These are phyloP conservation scores for Pantala flavescens DNA, from an alignment of 1,140 invertebrate genomes.

Conservation along the genomic window DNA sequence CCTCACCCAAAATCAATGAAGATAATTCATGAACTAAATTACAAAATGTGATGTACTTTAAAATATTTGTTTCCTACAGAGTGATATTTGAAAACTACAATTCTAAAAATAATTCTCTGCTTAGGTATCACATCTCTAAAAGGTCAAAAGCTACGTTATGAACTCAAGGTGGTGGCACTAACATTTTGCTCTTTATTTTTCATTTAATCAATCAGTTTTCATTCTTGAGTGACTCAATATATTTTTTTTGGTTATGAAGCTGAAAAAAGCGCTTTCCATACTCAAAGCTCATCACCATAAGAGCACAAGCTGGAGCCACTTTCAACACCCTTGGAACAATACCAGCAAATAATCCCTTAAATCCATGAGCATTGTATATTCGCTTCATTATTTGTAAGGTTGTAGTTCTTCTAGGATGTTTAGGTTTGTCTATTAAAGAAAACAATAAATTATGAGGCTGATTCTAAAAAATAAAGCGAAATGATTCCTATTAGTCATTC, in stretches of 20 bases:
- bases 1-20: too few species aligned
- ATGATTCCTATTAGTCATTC: too few species aligned
- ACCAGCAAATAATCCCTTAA: constrained; percentile 67
- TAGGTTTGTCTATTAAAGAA: constrained; percentile 21
- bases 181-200: too few species aligned
- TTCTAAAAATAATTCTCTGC: too few species aligned
- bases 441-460: not conserved
- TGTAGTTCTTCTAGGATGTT: not conserved
- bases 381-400: constrained; percentile 30
- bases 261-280: constrained; percentile 84
- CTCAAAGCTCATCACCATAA: constrained; percentile 97
- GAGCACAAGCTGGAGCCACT: constrained; percentile 92
- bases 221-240: not conserved
- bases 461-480: not conserved
- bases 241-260: constrained; percentile 25
- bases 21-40: too few species aligned
- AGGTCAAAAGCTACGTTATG: too few species aligned
- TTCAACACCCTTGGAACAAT: constrained; percentile 79
- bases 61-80: too few species aligned
- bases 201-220: too few species aligned
- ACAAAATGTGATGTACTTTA: too few species aligned
- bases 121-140: too few species aligned
- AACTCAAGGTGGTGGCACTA: too few species aligned
- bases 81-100: too few species aligned
- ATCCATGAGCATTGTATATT: constrained; percentile 58